These are phyloP conservation scores for Willowsia nigromaculata DNA, from an alignment of 2,888 invertebrate genomes.

Conservation along the genomic window DNA sequence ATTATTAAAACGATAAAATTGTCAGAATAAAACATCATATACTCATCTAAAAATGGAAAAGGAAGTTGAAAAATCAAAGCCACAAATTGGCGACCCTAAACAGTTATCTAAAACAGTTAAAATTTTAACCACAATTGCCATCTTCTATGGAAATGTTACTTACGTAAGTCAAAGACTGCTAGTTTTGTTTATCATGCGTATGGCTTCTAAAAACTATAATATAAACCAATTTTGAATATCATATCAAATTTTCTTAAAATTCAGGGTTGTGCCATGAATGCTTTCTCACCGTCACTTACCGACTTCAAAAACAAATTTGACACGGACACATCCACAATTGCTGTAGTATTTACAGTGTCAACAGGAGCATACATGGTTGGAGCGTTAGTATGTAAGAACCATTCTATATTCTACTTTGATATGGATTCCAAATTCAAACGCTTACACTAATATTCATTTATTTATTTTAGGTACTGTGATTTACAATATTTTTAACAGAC, in stretches of 20 bases:
- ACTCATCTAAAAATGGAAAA: background rate
- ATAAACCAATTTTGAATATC: background rate
- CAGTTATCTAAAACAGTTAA: slow-evolving; percentile 29
- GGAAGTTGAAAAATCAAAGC: background rate
- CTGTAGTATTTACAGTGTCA: slow-evolving; percentile 57
- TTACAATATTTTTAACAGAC: slow-evolving; percentile 72
- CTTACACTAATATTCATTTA: background rate
- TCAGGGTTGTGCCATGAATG: slow-evolving; percentile 63
- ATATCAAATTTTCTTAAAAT: background rate
- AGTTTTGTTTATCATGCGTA: background rate
- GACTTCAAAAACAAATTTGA: slow-evolving; percentile 68
- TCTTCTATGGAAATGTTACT: slow-evolving; percentile 62
- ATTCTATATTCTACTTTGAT: background rate
- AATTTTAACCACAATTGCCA: slow-evolving; percentile 50
- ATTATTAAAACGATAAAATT: too few species aligned
- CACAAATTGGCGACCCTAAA: background rate
- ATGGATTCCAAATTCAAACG: background rate
- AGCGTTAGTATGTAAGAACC: slow-evolving; percentile 64
- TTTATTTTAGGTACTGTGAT: slow-evolving; percentile 63
- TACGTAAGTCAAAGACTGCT: slow-evolving; percentile 62
- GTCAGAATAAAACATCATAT: too few species aligned
- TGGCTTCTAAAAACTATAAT: background rate
- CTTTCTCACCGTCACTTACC: slow-evolving; percentile 58
- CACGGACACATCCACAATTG: slow-evolving; percentile 44
- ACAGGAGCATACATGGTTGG: slow-evolving; percentile 53